A percentile compares a stretch with the other conserved stretches of the same genome.
phyloP scores from a whole-genome alignment of 2,888 invertebrate genomes.

The Chironomus riparius region DNA sequence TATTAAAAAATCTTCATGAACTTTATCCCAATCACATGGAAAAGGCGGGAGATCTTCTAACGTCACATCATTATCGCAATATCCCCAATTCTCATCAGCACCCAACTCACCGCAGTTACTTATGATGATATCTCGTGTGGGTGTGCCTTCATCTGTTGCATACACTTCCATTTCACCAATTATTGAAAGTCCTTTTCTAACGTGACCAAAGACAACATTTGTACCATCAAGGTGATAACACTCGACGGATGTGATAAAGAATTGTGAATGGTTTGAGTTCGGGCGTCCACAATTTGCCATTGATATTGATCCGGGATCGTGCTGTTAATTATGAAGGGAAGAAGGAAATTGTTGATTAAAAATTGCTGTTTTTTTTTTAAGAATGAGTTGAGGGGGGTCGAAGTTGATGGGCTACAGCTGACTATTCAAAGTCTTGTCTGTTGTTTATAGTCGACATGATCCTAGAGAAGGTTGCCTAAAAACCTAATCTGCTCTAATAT shows the following conservation, averaged over 20 bases:
- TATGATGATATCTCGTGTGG: conserved; percentile 57
- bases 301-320: conserved; percentile 57
- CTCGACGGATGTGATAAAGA: conserved; percentile 74
- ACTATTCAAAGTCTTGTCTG: no score
- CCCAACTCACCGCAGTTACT: conserved; percentile 64
- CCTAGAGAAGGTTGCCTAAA: no score
- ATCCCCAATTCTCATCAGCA: conserved; percentile 53
- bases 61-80: conserved; percentile 60
- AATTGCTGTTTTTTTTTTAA: not conserved
- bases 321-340: conserved; percentile 41
- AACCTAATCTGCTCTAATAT: no score
- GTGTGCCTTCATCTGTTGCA: conserved; percentile 49
- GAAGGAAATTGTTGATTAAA: conserved; percentile 29
- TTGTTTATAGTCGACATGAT: no score
- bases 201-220: conserved; percentile 75
- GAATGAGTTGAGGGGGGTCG: no score
- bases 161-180: conserved; percentile 60
- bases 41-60: conserved; percentile 63
- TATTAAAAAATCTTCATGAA: conserved; percentile 33
- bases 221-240: conserved; percentile 69
- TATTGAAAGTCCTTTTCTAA: conserved; percentile 65
- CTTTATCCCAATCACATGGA: conserved; percentile 61
- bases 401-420: no score
- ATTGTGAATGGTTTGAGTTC: conserved; percentile 89
- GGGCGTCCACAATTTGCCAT: conserved; percentile 70